Evolutionary conservation across 2,888 invertebrate species (phyloP).

Genomic region (Dasypogon diadema): DNA sequence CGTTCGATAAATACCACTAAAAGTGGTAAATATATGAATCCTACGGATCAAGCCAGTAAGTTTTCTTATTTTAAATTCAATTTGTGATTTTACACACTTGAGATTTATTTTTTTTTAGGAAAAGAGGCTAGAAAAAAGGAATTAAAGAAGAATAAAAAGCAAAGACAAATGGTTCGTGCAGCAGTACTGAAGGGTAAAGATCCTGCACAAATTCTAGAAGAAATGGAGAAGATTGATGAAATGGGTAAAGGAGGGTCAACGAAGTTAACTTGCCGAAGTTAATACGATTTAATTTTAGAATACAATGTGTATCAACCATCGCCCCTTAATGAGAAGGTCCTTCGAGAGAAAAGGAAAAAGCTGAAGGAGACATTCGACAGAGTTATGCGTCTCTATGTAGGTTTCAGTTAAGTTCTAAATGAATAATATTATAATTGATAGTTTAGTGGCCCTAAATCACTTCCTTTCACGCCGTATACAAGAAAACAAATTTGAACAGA

Average conservation of each 20-base stretch:
- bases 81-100: background rate
- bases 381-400: conserved; percentile 94
- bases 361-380: conserved; percentile 94
- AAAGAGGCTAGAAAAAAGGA: conserved; percentile 98
- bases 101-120: conserved; percentile 72
- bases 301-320: conserved; percentile 95
- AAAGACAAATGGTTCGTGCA: conserved; percentile 94
- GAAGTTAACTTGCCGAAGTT: background rate
- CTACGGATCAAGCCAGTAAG: conserved; percentile 98
- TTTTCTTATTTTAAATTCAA: conserved; percentile 63
- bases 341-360: conserved; percentile 96
- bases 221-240: conserved; percentile 97
- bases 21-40: conserved; percentile 99
- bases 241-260: conserved; percentile 78
- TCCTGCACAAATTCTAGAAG: conserved; percentile 92
- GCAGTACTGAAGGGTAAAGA: conserved; percentile 98
- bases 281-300: conserved; percentile 73
- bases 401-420: too few relatives aligned
- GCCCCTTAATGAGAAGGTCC: conserved; percentile 94
- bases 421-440: background rate
- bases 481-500: too few relatives aligned
- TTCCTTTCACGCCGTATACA: too few relatives aligned
- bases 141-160: conserved; percentile 97
- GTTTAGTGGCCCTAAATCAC: too few relatives aligned
- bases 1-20: conserved; percentile 98